Percentiles rank a stretch among this genome's conserved stretches.
Conservation (phyloP, 2,888 invertebrate species). For the Eilema sororculum region DNA sequence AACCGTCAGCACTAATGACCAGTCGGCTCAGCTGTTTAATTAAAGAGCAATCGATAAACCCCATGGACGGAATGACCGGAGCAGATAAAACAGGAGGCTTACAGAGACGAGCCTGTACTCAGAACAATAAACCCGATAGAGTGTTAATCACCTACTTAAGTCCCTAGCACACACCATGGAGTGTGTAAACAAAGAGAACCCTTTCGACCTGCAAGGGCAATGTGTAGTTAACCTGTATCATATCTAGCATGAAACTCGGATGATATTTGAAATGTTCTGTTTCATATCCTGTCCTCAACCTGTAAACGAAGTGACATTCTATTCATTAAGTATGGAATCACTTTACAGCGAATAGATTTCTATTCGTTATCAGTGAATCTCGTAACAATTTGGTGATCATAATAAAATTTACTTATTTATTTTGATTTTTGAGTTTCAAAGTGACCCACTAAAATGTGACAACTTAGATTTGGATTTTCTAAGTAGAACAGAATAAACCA, state of each 20-base stretch:
- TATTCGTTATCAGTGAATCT: no score
- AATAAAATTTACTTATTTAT: no score
- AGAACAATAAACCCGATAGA: slow-evolving; percentile 20
- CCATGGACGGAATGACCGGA: slow-evolving; percentile 9
- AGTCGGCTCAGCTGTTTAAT: slow-evolving; percentile 16
- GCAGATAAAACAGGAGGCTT: slow-evolving; percentile 17
- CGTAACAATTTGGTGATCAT: no score
- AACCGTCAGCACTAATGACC: slow-evolving; percentile 12
- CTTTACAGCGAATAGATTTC: no score
- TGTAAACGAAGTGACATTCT: no score
- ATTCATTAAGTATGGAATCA: no score
- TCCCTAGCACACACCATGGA: background rate
- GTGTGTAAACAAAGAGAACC: background rate
- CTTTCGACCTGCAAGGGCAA: background rate
- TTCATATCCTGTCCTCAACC: no score
- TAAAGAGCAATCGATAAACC: slow-evolving; percentile 19
- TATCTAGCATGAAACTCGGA: background rate
- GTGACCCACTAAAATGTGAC: no score
- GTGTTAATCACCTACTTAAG: slow-evolving; percentile 18
- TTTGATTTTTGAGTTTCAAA: no score
- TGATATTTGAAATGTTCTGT: background rate
- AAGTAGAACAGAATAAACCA: no score
- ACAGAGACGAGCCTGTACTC: slow-evolving; percentile 14
- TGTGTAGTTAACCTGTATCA: background rate
- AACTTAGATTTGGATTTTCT: no score